Evolutionary conservation across 2,797 vertebrate species (phyloP).

Genomic region (Alfaro cultratus): DNA sequence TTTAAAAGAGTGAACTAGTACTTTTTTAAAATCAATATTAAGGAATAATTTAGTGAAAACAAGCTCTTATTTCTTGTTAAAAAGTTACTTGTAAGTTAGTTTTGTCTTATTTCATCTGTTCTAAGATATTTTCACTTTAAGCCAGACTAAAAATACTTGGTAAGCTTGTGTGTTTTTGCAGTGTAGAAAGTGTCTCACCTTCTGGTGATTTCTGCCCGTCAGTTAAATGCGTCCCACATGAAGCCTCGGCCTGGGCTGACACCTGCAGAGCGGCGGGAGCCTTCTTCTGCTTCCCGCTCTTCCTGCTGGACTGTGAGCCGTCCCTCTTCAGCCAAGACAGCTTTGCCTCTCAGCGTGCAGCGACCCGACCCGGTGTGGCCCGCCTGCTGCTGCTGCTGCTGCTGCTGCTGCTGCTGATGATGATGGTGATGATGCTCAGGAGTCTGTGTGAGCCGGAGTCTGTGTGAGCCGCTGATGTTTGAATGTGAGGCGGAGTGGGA

Average conservation of each 20-base stretch:
- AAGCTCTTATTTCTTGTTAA: not conserved
- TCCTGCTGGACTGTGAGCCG: constrained; percentile 6
- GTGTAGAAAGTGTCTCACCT: constrained; percentile 34
- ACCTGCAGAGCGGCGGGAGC: not conserved
- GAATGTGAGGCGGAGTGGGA: constrained; percentile 27
- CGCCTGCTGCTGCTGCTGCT: constrained; percentile 35
- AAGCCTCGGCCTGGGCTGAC: constrained; percentile 16
- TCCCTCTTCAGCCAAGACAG: constrained; percentile 26
- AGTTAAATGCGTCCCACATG: constrained; percentile 39
- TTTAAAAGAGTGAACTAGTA: too few relatives aligned
- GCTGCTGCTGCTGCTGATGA: constrained; percentile 3
- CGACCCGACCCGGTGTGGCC: constrained; percentile 11
- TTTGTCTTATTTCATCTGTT: too few relatives aligned
- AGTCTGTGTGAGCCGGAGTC: constrained; percentile 31
- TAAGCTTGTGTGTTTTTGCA: not conserved
- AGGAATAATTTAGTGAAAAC: too few relatives aligned
- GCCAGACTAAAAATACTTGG: not conserved
- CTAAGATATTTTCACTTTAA: too few relatives aligned
- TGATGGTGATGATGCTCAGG: constrained; percentile 37
- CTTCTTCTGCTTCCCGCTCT: constrained; percentile 20
- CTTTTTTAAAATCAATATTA: too few relatives aligned
- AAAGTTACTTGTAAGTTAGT: not conserved
- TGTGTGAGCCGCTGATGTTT: constrained; percentile 36
- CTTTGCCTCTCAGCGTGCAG: constrained; percentile 16
- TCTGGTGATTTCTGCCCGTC: constrained; percentile 52